Conservation (phyloP, 2,113 vertebrate species). For the Xiphophorus couchianus region DNA sequence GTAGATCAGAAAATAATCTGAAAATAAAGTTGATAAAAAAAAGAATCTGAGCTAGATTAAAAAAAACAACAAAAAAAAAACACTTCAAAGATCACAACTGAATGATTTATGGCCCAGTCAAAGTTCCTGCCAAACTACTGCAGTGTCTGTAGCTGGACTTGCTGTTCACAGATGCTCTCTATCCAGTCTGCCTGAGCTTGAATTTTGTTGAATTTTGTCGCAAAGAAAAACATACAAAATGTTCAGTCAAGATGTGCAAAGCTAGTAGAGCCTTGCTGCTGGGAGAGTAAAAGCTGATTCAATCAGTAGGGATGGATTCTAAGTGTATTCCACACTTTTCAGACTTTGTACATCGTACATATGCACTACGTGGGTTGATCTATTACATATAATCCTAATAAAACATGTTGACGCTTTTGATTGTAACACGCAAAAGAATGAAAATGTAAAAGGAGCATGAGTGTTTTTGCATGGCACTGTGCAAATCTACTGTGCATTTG, state of each 20-base stretch:
- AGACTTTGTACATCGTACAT: not conserved
- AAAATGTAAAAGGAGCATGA: not conserved
- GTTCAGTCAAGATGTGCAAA: not conserved
- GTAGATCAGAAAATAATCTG: no score
- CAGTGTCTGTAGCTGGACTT: not conserved
- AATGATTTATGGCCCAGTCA: not conserved
- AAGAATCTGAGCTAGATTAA: not conserved
- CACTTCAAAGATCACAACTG: not conserved
- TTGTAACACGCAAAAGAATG: not conserved
- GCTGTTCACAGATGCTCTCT: not conserved
- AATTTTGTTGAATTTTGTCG: not conserved
- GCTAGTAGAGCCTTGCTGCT: not conserved
- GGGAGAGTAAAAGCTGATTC: no score
- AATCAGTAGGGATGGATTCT: not conserved
- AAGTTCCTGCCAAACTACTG: not conserved
- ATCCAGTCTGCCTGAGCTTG: not conserved
- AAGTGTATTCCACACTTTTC: not conserved
- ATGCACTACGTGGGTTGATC: not conserved
- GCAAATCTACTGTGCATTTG: not conserved
- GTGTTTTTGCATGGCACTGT: not conserved
- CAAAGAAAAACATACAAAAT: not conserved
- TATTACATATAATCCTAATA: not conserved
- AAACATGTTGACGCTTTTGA: not conserved
- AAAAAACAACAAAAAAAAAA: not conserved
- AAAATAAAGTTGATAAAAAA: no score